Conservation (phyloP, 2,797 vertebrate genomes). For the Pelodytes ibericus region DNA sequence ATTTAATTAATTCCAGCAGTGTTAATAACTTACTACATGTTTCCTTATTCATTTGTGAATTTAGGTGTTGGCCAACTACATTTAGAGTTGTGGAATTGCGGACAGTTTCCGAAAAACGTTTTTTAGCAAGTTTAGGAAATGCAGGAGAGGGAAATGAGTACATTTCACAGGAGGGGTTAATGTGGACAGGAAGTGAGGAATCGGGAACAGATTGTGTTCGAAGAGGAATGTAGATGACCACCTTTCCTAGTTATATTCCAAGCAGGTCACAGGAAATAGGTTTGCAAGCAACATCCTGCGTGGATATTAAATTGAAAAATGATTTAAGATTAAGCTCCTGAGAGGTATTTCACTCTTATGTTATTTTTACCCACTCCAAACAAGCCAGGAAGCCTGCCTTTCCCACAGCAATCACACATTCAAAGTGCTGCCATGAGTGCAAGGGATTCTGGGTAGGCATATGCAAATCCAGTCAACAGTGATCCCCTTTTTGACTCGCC, state of each 20-base stretch:
- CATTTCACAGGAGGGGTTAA: slow-evolving; percentile 12
- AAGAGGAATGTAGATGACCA: slow-evolving; percentile 25
- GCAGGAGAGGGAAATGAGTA: slow-evolving; percentile 31
- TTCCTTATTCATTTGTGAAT: slow-evolving; percentile 5
- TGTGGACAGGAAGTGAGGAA: slow-evolving; percentile 24
- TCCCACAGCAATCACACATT: no score
- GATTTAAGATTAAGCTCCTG: no score
- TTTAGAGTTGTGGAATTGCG: neutral
- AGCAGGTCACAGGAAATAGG: slow-evolving; percentile 38
- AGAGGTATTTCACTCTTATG: no score
- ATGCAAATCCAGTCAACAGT: no score
- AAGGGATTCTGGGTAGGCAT: no score
- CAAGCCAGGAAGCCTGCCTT: no score
- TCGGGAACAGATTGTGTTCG: slow-evolving; percentile 1
- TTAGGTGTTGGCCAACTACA: neutral
- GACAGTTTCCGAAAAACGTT: neutral
- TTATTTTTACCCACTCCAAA: no score
- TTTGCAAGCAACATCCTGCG: slow-evolving; percentile 4
- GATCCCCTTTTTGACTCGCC: no score
- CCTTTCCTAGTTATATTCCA: slow-evolving; percentile 31
- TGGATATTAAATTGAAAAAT: neutral
- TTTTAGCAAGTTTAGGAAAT: slow-evolving; percentile 31
- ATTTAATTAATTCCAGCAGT: slow-evolving; percentile 11
- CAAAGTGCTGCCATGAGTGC: no score
- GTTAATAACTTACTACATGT: neutral